A percentile compares a stretch with the other conserved stretches of the same genome.
Evolutionary conservation across 2,797 vertebrate genomes (phyloP).

Genomic region (Acropternis orthonyx): DNA sequence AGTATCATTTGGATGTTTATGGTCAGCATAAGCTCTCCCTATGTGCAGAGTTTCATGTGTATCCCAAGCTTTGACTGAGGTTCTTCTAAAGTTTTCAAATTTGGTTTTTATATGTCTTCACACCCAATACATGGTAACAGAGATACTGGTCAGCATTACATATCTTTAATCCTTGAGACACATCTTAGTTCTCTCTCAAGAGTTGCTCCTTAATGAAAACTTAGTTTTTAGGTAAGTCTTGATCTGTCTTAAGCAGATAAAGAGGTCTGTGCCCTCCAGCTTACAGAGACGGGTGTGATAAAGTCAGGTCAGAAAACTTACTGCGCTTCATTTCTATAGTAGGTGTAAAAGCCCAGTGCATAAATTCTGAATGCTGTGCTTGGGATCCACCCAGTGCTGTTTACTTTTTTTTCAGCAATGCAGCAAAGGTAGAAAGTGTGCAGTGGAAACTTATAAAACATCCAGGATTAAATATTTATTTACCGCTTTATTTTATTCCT

Average conservation of each 20-base stretch:
- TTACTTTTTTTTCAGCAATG: background rate
- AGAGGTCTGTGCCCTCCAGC: background rate
- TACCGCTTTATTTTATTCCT: background rate
- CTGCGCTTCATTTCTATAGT: background rate
- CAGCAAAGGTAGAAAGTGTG: background rate
- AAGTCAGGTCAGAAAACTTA: background rate
- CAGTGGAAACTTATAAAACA: background rate
- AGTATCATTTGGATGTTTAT: background rate
- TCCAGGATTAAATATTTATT: background rate
- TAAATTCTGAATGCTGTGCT: background rate
- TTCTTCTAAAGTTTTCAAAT: background rate
- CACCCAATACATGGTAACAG: background rate
- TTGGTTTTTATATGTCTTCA: background rate
- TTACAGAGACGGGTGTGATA: background rate
- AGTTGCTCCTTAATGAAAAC: background rate
- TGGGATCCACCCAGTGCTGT: background rate
- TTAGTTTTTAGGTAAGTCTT: background rate
- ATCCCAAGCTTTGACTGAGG: rapidly evolving
- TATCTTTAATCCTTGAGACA: background rate
- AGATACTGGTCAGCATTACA: background rate
- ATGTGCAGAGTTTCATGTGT: background rate
- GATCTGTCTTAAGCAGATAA: background rate
- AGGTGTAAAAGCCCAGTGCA: background rate
- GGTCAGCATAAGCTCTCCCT: background rate
- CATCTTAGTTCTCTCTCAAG: background rate